Evolutionary conservation across 2,113 vertebrate genomes (phyloP), one percentile per base, ranked within the genome.

Genomic region (Poeciliopsis retropinna): DNA sequence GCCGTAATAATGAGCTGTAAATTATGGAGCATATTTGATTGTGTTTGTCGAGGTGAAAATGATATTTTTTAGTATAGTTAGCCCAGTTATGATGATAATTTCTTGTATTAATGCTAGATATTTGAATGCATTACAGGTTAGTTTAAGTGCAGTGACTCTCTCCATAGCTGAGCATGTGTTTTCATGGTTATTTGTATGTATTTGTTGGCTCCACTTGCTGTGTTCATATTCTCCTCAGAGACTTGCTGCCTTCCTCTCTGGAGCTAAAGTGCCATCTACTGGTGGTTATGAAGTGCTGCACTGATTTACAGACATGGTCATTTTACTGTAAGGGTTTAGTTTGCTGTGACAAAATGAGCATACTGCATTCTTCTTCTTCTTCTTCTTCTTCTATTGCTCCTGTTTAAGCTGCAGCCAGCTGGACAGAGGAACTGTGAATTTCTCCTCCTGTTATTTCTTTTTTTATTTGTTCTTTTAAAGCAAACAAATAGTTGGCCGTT

Each of bases 251-350:
- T 63, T 83, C 72, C 87, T 77, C 2, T 66, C 91, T 93, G 93
- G 92, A 93, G 86, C 94, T 82, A 94, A 93, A 94, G 91, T 95
- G 95, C 95, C 95, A 95, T 91, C 95, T 95, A 3, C 92, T 94
- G 95, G 93, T 67, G 1, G 9, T 9, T 22, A 11, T 8, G 0
- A 0, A 39, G 85, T 78, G 90, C 87, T 93, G 88, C 92, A 80
- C 44, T 5, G 73, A 74, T 25, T 9, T 37, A 69, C 76, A 81
- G 76, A 86, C 81, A 87, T 85, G 79, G 83, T 80, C 81, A 83
- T 88, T 86, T 87, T 28, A 80, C 73, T 34, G 37, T 69, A 81
- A 34, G 62, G 75, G 70, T 88, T 79, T 32, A 76, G 70, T 87
- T 79, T 61, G 44, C 79, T 81, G 22, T 22, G 73, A 73, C 76